Conservation (phyloP, 1,140 invertebrate species). For the Dryas iulia region DNA sequence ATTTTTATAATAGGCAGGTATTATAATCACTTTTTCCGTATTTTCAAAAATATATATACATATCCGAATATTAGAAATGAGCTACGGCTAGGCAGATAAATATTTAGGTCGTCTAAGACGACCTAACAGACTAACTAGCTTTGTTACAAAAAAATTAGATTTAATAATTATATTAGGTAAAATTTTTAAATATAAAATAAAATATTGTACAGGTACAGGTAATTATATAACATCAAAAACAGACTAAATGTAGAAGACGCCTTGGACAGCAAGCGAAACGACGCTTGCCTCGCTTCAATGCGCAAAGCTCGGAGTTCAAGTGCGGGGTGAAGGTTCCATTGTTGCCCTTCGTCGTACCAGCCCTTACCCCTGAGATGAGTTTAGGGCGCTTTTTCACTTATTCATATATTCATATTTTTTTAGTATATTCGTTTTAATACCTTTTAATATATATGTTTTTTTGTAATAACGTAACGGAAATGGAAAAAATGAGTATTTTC, state of each 20-base stretch:
- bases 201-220: background rate
- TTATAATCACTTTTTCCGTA: too few relatives aligned
- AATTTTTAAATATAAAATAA: background rate
- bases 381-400: conserved; percentile 22
- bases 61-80: too few relatives aligned
- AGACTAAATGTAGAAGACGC: background rate
- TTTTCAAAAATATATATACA: too few relatives aligned
- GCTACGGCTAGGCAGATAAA: too few relatives aligned
- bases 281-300: conserved; percentile 60
- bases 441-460: too few relatives aligned
- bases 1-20: too few relatives aligned
- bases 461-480: too few relatives aligned
- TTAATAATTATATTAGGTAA: background rate
- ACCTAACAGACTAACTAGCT: too few relatives aligned
- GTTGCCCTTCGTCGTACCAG: conserved; percentile 38
- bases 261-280: conserved; percentile 40
- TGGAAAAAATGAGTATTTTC: too few relatives aligned
- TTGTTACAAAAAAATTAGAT: too few relatives aligned
- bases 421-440: too few relatives aligned
- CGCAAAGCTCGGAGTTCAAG: conserved; percentile 70
- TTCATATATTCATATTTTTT: background rate
- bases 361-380: conserved; percentile 36
- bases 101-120: too few relatives aligned
- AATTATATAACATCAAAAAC: background rate
- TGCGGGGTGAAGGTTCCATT: conserved; percentile 74